Percentiles rank a stretch among this genome's conserved stretches.
Evolutionary conservation across 2,113 vertebrate genomes (phyloP).

Genomic region (Bettongia penicillata): DNA sequence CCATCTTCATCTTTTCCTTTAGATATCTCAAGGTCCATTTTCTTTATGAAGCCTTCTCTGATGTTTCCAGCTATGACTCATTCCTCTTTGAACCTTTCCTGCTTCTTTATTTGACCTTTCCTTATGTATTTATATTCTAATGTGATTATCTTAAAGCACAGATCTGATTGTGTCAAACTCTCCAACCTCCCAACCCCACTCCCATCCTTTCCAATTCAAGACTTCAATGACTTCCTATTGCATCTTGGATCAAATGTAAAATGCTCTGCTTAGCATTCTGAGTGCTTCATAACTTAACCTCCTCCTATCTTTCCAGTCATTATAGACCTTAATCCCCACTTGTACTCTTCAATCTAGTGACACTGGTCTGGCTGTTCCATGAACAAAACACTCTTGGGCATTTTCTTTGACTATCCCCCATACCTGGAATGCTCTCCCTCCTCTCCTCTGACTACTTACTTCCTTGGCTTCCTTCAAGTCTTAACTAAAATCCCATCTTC

Average conservation of each 20-base stretch:
- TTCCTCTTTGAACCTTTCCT: not conserved
- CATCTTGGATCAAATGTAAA: not conserved
- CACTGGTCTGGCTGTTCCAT: too few species aligned
- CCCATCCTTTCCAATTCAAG: not conserved
- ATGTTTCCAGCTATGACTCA: not conserved
- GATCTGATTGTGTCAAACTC: not conserved
- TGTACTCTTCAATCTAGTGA: too few species aligned
- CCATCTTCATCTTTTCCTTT: not conserved
- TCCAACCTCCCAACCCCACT: too few species aligned
- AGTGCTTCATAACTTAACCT: too few species aligned
- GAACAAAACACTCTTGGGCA: too few species aligned
- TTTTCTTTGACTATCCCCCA: too few species aligned
- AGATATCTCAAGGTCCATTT: not conserved
- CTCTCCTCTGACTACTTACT: too few species aligned
- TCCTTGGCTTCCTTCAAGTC: too few species aligned
- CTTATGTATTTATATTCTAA: not conserved
- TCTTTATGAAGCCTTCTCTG: not conserved
- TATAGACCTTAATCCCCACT: not conserved
- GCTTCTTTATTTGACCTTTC: not conserved
- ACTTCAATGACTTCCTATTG: not conserved
- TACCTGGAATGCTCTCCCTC: too few species aligned
- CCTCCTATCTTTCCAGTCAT: not conserved
- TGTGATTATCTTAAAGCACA: not conserved
- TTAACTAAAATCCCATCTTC: too few species aligned
- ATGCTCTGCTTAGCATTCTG: not conserved